Conservation (phyloP, 2,113 vertebrate genomes). For the Recurvirostra avosetta region DNA sequence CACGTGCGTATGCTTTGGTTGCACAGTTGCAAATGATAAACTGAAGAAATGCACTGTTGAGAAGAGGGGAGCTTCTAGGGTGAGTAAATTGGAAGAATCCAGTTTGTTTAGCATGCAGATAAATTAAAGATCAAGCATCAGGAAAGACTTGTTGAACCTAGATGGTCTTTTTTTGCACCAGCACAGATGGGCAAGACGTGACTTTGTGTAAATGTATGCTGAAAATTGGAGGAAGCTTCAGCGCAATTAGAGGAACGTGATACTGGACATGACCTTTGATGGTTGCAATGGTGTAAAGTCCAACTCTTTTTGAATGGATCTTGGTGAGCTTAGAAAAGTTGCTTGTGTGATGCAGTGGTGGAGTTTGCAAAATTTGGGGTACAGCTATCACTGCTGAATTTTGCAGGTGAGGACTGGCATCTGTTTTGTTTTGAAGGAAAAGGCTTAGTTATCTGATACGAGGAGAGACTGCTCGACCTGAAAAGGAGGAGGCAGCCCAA, state of each 20-base stretch:
- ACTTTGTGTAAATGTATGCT: not conserved
- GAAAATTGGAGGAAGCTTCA: not conserved
- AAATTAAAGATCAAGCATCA: not conserved
- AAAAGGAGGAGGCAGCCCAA: not conserved
- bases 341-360: not conserved
- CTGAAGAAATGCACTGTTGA: not conserved
- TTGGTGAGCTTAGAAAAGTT: not conserved
- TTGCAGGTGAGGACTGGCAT: not conserved
- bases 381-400: not conserved
- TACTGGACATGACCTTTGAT: not conserved
- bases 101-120: not conserved
- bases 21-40: not conserved
- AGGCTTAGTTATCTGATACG: not conserved
- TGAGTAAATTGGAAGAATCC: not conserved
- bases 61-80: not conserved
- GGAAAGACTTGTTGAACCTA: not conserved
- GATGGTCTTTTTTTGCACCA: not conserved
- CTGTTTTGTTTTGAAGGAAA: not conserved
- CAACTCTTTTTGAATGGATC: not conserved
- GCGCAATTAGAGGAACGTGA: not conserved
- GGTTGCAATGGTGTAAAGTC: not conserved
- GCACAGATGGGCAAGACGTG: not conserved
- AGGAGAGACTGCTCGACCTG: not conserved
- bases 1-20: not conserved
- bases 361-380: not conserved